Evolutionary conservation across 2,888 invertebrate species (phyloP), one percentile per base, ranked within the genome.

Genomic region (Spodoptera exigua): DNA sequence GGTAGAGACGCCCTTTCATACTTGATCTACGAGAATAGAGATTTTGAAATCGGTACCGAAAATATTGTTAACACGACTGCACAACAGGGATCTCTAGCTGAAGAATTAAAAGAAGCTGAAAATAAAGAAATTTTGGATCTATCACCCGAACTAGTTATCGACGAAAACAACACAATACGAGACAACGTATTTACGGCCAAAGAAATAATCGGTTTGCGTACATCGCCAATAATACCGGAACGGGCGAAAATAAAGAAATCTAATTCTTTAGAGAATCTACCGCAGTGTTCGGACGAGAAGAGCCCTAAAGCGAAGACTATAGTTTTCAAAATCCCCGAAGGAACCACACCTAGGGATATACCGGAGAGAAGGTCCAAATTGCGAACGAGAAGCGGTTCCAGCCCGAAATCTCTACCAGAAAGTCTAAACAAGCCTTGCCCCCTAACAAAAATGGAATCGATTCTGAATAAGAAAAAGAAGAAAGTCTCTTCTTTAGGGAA

Each of bases 381-480:
- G 0, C 82, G 93, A 0, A 81, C 90, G 0, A 75, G 92, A 39
- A 90, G 89, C 14, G 93, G 94, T 0, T 90, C 92, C 0, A 94
- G 94, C 65, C 94, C 94, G 0, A 94, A 94, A 82, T 92, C 93
- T 0, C 68, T 94, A n/a, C 94, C 94, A 0, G 94, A 94, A 36
- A 88, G 89, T 36, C 62, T 94, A 13, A 92, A 90, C 56, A 93
- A 91, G 41, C 92, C 91, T 0, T 89, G 88, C 13, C 91, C 92
- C 0, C 54, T 93, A 7, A 44, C 84, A 0, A 93, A 91, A 81
- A 84, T 92, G 81, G 91, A 91, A 0, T 78, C 86, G 0, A 79
- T 89, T 12, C 35, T 89, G 11, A 80, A 72, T 0, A 93, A 89
- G 58, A 93, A 92, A 73, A 93, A 91, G 74, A 92, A 91, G 59